Conservation (phyloP, 2,797 vertebrate genomes). For the Balearica regulorum region DNA sequence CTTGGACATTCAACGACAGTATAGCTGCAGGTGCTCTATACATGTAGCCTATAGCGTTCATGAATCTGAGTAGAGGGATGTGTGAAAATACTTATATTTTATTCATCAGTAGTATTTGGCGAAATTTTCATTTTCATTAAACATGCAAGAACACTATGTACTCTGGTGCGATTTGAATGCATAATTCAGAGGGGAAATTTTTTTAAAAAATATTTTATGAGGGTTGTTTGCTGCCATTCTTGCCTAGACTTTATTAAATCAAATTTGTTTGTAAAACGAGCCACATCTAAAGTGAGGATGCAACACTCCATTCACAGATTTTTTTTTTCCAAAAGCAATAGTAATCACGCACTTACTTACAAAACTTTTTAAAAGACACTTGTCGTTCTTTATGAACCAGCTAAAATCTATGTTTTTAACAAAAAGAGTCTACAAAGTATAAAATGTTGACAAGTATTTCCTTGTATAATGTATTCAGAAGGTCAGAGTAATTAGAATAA, state of each 20-base stretch:
- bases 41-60: not conserved
- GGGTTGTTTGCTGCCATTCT: not conserved
- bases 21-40: not conserved
- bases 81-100: conserved; percentile 27
- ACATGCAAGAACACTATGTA: conserved; percentile 37
- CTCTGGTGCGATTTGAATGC: conserved; percentile 18
- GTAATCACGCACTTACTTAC: not conserved
- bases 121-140: conserved; percentile 61
- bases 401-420: not conserved
- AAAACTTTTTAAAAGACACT: not conserved
- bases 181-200: not conserved
- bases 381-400: not conserved
- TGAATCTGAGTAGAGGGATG: not conserved
- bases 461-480: not conserved
- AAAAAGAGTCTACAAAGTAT: not conserved
- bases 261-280: not conserved
- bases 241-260: not conserved
- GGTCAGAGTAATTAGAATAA: not conserved
- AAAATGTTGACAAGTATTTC: not conserved
- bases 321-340: not conserved
- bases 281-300: not conserved
- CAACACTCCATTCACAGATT: not conserved
- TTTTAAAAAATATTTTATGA: conserved; percentile 4
- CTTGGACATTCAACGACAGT: not conserved
- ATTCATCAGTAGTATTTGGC: conserved; percentile 17